Conservation (phyloP, 30 jellyfish, hydroid and myxozoan genomes). For the Cassiopea xamachana region DNA sequence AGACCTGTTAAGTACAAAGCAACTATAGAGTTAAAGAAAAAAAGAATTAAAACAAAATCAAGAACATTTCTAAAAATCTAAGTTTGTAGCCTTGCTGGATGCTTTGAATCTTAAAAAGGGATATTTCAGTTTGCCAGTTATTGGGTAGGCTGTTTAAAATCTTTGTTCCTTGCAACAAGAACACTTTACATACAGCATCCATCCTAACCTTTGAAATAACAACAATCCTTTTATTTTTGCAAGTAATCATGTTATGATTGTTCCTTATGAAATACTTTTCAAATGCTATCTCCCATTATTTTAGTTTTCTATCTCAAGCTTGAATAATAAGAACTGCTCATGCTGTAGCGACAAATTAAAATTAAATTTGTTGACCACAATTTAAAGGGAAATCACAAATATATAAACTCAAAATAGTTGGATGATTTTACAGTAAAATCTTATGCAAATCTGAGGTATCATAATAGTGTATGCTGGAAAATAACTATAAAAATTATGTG, state of each 20-base stretch:
- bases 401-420: too few species aligned
- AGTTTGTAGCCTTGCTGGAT: constrained; percentile 10
- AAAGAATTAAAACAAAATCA: not conserved
- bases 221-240: not conserved
- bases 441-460: too few species aligned
- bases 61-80: not conserved
- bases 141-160: not conserved
- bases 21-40: not conserved
- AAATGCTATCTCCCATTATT: not conserved
- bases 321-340: not conserved
- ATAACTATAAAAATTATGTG: too few species aligned
- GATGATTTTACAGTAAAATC: too few species aligned
- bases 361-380: not conserved
- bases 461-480: too few species aligned
- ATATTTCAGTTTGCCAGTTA: not conserved
- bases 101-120: constrained; percentile 20
- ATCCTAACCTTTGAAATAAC: constrained; percentile 2
- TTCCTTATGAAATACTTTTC: constrained; percentile 16
- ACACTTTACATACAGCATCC: not conserved
- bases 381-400: too few species aligned
- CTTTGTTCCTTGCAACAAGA: too few species aligned
- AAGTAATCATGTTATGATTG: constrained; percentile 1
- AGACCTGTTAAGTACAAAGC: not conserved
- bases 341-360: not conserved
- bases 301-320: too few species aligned